Conservation (phyloP, 2,888 invertebrate genomes). For the Tortricodes alternella region DNA sequence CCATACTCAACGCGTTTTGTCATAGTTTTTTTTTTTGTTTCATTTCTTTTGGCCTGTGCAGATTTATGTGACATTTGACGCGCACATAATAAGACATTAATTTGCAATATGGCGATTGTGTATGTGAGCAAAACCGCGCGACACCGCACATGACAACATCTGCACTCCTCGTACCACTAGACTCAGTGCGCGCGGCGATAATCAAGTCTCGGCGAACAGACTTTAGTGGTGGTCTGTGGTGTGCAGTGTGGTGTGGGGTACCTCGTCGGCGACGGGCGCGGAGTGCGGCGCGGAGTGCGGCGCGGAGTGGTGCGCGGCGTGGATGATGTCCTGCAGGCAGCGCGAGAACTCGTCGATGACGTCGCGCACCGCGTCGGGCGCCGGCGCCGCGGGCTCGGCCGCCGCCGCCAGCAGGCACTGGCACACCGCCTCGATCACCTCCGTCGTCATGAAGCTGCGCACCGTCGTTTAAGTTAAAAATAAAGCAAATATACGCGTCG, state of each 20-base stretch:
- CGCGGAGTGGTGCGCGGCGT: constrained; percentile 64
- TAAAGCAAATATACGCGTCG: constrained; percentile 32
- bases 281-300: constrained; percentile 72
- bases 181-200: background rate
- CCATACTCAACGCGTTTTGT: too few species aligned
- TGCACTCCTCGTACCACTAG: too few species aligned
- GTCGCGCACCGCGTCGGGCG: constrained; percentile 82
- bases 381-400: constrained; percentile 86
- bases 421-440: constrained; percentile 97
- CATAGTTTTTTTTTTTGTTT: too few species aligned
- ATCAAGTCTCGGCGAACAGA: too few species aligned
- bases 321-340: constrained; percentile 96
- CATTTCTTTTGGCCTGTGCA: too few species aligned
- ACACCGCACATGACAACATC: too few species aligned
- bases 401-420: constrained; percentile 98
- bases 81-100: too few species aligned
- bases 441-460: constrained; percentile 95
- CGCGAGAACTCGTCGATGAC: constrained; percentile 97
- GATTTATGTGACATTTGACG: too few species aligned
- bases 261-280: constrained; percentile 19
- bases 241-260: background rate
- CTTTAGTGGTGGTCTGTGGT: too few species aligned
- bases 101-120: too few species aligned
- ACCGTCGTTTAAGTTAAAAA: background rate
- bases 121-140: too few species aligned